These are phyloP conservation scores for Condylostylus longicornis DNA, from an alignment of 1,140 invertebrate species.

Conservation along the genomic window DNA sequence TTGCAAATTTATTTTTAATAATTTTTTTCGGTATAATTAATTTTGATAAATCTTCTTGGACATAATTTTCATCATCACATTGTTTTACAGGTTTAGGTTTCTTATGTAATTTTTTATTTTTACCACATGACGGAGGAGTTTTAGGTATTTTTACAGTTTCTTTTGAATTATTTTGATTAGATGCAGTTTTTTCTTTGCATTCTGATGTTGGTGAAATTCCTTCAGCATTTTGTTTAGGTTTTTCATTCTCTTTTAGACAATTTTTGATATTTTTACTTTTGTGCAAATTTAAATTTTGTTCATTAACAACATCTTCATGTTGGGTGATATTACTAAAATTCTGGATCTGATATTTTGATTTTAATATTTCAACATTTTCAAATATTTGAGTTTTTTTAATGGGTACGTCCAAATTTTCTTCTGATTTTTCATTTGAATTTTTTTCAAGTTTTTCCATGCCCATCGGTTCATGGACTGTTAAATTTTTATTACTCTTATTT, in stretches of 20 bases:
- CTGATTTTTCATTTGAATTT: no score
- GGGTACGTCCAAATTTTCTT: no score
- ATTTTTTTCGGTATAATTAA: constrained; percentile 24
- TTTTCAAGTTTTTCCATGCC: no score
- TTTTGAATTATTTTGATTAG: background rate
- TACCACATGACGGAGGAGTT: background rate
- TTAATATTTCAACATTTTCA: no score
- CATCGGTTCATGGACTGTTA: no score
- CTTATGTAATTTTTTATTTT: background rate
- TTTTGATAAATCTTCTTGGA: constrained; percentile 20
- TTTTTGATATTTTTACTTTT: background rate
- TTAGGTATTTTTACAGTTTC: background rate
- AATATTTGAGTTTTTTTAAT: no score
- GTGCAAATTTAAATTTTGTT: background rate
- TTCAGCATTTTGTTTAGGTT: constrained; percentile 4
- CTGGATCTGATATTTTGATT: no score
- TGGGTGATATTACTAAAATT: no score
- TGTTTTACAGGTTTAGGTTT: background rate
- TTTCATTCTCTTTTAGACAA: background rate
- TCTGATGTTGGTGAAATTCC: background rate
- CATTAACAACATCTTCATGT: no score
- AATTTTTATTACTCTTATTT: no score
- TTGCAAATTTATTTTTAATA: constrained; percentile 22
- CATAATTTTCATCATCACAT: background rate
- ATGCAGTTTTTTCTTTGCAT: background rate